Evolutionary conservation across 2,888 invertebrate genomes (phyloP), one percentile per base, ranked within the genome.

Genomic region (Frankliniella intonsa): DNA sequence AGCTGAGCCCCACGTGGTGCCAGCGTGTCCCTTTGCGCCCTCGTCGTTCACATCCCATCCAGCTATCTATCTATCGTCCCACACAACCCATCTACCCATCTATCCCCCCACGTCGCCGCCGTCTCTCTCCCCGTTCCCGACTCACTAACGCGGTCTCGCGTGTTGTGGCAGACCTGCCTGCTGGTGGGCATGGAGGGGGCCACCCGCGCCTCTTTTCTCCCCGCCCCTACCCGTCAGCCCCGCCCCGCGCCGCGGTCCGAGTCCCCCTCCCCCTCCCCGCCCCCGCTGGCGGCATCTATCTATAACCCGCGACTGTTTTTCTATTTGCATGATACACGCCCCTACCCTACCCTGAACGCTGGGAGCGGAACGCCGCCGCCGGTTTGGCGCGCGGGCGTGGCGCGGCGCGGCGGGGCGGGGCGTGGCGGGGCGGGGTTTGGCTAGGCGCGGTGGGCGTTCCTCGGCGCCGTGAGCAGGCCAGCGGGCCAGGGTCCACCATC

Each of bases 121-220:
- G 17, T 3, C 2, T 12, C 55, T 14, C 17, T 55, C 9, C 3
- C 62, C 11, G 62, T n/a, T 19, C 19, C 3, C 14, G 7, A 62
- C 62, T 12, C 14, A 17, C 17, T 7, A 8, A 7, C 62, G 7
- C 7, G 19, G 62, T 62, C 11, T 62, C 14, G n/a, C 62, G 17
- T 62, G 62, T 62, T 62, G 62, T 62, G 62, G 62, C 7, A 5
- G 38, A 38, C 38, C 38, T 38, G 38, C 38, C 38, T 17, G 11
- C 14, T 83, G 84, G 49, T 55, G 83, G 82, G 81, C 82, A 83
- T n/a, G 83, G 81, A 8, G 84, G 83, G 50, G 85, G 38, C 84
- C 85, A 25, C 84, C 85, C 25, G 82, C 84, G 2, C 84, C 17
- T 62, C 19, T 62, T 14, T 19, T 22, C 69, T 22, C 22, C 22